Percentiles rank a stretch among this genome's conserved stretches.
Conservation (phyloP, 2,888 invertebrate species). For the Meiosimyza decipiens region DNA sequence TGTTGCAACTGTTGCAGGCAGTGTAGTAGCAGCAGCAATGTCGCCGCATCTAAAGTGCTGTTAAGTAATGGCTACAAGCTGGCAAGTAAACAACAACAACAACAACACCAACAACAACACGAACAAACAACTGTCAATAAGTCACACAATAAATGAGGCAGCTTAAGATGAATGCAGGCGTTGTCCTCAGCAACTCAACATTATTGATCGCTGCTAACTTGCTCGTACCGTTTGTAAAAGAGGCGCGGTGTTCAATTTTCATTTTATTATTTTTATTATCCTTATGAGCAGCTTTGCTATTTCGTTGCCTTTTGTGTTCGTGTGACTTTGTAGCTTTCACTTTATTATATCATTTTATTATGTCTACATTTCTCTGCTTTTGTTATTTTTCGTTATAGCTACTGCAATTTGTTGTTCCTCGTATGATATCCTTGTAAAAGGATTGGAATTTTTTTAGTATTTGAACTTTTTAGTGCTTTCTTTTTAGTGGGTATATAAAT, state of each 20-base stretch:
- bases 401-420: neutral
- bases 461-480: no score
- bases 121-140: no score
- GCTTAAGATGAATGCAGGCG: no score
- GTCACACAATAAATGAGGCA: no score
- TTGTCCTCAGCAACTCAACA: no score
- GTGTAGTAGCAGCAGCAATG: neutral
- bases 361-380: neutral
- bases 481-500: no score
- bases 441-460: no score
- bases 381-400: neutral
- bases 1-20: conserved; percentile 1
- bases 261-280: neutral
- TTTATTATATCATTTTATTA: neutral
- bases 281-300: neutral
- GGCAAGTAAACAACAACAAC: neutral
- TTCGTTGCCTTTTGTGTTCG: neutral
- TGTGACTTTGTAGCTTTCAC: neutral
- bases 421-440: no score
- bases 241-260: neutral
- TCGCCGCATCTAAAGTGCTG: neutral
- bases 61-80: conserved; percentile 11
- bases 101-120: no score
- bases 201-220: no score
- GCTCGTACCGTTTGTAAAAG: no score